Base-by-base conservation (phyloP, 2,888 invertebrate species). In the Halictus ligatus region DNA sequence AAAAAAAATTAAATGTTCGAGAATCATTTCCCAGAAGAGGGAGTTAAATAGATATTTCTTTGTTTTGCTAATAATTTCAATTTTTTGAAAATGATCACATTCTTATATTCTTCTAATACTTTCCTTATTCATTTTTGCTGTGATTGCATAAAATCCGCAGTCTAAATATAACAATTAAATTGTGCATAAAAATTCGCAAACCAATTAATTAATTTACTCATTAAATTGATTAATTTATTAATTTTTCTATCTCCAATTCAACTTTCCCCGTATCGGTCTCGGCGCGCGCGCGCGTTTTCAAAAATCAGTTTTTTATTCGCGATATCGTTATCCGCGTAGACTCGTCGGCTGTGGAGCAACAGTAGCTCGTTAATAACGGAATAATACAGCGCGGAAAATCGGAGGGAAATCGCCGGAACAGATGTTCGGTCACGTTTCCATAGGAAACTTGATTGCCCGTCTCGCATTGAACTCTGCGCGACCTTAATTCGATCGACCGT, bases 391-490 rank as follows among this genome's bases (percentile, higher is more conserved):
- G 78, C 46, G 60, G 71, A 87, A 84, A 85, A 81, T 69, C 73
- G 64, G 80, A 71, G 73, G 73, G 73, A 64, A 80, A 69, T 48
- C 50, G 25, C 18, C 46, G 29, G 50, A 67, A 76, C 86, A 89
- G 89, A 84, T 88, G 88, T 80, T 86, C 79, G 58, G 86, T 88
- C 84, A 83, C 86, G 89, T 88, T 88, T 84, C 72, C 80, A 75
- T 84, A 86, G 50, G 88, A 89, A 86, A 83, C 76, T 58, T 79
- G 78, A 88, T 84, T 79, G 86, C 50, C 75, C 69, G 67, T 69
- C 78, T 80, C 79, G 60, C 79, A 86, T 79, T 89, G 86, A 88
- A 88, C 88, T 84, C 77, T 25, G 50, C 58, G 67, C 84, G 86
- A 86, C 86, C 86, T 75, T 72, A 69, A 75, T 80, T 77, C 75